Evolutionary conservation across 2,797 vertebrate species (phyloP), one percentile per base, ranked within the genome.

Genomic region (Schizopygopsis malacanthus): DNA sequence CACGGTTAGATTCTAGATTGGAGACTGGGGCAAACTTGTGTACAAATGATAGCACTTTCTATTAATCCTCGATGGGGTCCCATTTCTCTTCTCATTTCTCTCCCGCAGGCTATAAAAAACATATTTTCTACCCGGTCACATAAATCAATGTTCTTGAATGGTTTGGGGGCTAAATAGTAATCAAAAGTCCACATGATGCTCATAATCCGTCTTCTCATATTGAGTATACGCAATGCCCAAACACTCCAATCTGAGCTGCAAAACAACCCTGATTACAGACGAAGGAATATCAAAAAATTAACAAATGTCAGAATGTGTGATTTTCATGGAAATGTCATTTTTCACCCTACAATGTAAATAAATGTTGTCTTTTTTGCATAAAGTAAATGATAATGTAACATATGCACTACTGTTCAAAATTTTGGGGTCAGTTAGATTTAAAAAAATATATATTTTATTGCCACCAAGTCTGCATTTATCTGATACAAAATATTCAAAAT

Each of bases 91-190:
- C 47, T 75, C 81, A 61, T 85, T 84, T 77, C 61, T 81, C 86
- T 71, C 72, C 79, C 41, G 43, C 59, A 54, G 77, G 79, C 33
- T 18, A 72, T 28, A 82, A 79, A 85, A 82, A 81, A 77, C 79
- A 85, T 37, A 85, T 82, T 67, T 82, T 67, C 45, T n/a, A 65
- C 73, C 72, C 67, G 1, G 80, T 52, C 85, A 63, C 43, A 82
- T 88, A 82, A 79, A 82, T 85, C 87, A 82, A 52, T 75, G 79
- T 43, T 79, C 70, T 63, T 56, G 77, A 81, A 61, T 71, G 65
- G n/a, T 85, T 87, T 82, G 22, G 65, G 79, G 63, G 54, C 43
- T 87, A 84, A 79, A 85, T 81, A 85, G 69, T 81, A 85, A 85
- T 85, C 83, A 85, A 70, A 85, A 85, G 79, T 10, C 54, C n/a